Evolutionary conservation across 1,140 invertebrate genomes (phyloP), one percentile per base, ranked within the genome.

Genomic region (Bombus picipes): DNA sequence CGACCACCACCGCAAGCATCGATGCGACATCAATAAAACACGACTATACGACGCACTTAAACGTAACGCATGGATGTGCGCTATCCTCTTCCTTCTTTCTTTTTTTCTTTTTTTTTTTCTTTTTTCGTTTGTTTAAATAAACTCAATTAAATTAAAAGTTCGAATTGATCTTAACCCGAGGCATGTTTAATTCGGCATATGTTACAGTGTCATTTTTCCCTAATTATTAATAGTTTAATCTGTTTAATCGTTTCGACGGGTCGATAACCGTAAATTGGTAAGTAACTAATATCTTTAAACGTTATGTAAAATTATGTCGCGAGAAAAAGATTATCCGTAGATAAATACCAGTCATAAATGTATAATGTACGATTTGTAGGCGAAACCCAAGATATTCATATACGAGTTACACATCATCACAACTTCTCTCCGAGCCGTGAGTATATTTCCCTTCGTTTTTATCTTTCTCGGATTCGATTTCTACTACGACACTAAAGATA

Each of bases 331-430:
- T 13, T 37, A 37, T 53, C 37, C 28, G 10, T 9, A 72, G 41
- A 72, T 72, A 9, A 25, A 28, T 39, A 12, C 0, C 25, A 39
- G 9, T 22, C 1, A 13, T 57, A 59, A 77, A 37, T 34, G 9
- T 75, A 70, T 34, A 59, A 78, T 28, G 3, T 83, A 82, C 72
- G n/a, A 72, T 87, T 91, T 85, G 53, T 83, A 94, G 94, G 95
- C 77, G 95, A 95, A 85, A 95, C 94, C 32, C 95, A 95, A 90
- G 95, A 96, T 93, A 96, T 96, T 92, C 95, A 95, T 89, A 96
- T 96, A 91, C 92, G 95, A 92, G 95, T 96, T 72, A 96, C 95
- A 41, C 95, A 95, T 92, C 94, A 93, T 91, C 95, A 96, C 80
- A 95, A 95, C 88, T 95, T 95, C 90, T 94, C 95, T 86, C 92